Percentiles rank a stretch among this genome's conserved stretches.
These are phyloP conservation scores for Anoplopoma fimbria DNA, from an alignment of 2,113 vertebrate genomes.

Conservation along the genomic window DNA sequence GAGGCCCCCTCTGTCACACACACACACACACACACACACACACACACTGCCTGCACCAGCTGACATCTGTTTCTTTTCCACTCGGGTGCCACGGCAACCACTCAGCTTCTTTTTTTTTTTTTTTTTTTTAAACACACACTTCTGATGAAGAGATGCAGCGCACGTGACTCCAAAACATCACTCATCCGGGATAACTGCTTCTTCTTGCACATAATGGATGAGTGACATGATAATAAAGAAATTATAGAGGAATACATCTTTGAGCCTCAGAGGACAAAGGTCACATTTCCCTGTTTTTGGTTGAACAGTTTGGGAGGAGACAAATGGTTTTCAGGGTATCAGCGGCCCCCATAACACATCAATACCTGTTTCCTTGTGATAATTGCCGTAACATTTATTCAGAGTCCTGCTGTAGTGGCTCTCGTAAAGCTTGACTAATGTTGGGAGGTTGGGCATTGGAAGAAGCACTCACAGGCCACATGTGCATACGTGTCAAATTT, in stretches of 20 bases:
- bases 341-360: constrained; percentile 16
- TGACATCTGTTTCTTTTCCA: constrained; percentile 76
- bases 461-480: constrained; percentile 13
- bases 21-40: constrained; percentile 65
- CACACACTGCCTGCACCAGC: constrained; percentile 62
- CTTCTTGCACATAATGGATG: constrained; percentile 30
- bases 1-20: constrained; percentile 52
- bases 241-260: constrained; percentile 44
- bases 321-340: constrained; percentile 35
- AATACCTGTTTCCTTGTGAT: constrained; percentile 15
- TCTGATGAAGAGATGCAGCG: constrained; percentile 44
- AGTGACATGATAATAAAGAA: constrained; percentile 29
- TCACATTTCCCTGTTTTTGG: constrained; percentile 17
- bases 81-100: constrained; percentile 59
- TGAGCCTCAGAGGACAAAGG: constrained; percentile 18
- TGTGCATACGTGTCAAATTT: constrained; percentile 32
- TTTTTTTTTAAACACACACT: constrained; percentile 4
- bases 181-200: constrained; percentile 26
- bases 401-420: constrained; percentile 1
- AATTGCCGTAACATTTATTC: constrained; percentile 19
- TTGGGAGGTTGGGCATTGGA: constrained; percentile 9
- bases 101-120: neutral
- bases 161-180: constrained; percentile 44
- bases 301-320: constrained; percentile 44
- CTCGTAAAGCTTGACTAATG: constrained; percentile 60